Evolutionary conservation across 2,113 vertebrate species (phyloP).

Genomic region (Paramormyrops kingsleyae): DNA sequence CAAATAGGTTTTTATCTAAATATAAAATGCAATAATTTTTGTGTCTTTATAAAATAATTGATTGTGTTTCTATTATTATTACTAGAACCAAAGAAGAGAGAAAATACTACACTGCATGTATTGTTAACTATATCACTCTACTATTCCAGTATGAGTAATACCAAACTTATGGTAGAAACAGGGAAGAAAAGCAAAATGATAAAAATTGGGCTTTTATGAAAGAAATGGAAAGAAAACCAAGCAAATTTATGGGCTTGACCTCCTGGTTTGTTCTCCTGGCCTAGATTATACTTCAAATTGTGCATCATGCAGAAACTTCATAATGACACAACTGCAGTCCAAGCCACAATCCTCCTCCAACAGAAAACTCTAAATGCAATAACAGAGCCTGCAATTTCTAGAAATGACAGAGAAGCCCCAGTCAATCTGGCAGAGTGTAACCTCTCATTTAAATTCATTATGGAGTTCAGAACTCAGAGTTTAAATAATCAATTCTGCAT

Average conservation of each 20-base stretch:
- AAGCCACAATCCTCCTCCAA: slow-evolving; percentile 13
- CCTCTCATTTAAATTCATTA: slow-evolving; percentile 16
- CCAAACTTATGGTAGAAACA: not conserved
- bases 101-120: not conserved
- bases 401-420: slow-evolving; percentile 20
- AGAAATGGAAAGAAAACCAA: not conserved
- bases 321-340: slow-evolving; percentile 12
- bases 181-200: not conserved
- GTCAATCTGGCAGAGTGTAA: slow-evolving; percentile 17
- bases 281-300: slow-evolving; percentile 8
- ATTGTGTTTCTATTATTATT: not conserved
- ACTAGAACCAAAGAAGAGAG: not conserved
- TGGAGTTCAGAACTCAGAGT: slow-evolving; percentile 16
- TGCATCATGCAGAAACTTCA: slow-evolving; percentile 1
- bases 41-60: not conserved
- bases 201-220: not conserved
- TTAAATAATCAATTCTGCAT: slow-evolving; percentile 10
- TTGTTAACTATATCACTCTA: not conserved
- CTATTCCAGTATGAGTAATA: not conserved
- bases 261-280: not conserved
- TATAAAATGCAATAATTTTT: not conserved
- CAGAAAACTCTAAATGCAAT: slow-evolving; percentile 11
- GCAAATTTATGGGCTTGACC: not conserved
- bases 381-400: slow-evolving; percentile 16
- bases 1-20: not conserved